These are phyloP conservation scores for Chironomus striatipennis DNA, from an alignment of 1,140 invertebrate species.

Conservation along the genomic window DNA sequence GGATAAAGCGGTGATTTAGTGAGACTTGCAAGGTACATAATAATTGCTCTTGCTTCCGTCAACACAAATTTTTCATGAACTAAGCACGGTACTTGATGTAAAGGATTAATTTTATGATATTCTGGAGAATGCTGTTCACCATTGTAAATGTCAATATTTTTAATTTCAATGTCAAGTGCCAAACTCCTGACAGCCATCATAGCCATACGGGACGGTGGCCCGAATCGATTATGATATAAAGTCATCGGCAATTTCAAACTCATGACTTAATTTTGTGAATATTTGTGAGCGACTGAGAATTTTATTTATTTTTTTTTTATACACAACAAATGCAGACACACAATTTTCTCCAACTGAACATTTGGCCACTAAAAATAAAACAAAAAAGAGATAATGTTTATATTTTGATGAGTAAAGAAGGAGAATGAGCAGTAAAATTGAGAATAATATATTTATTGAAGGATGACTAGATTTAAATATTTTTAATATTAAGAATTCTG, in stretches of 20 bases:
- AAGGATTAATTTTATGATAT: slow-evolving; percentile 31
- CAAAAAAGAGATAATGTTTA: too few species aligned
- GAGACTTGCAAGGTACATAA: slow-evolving; percentile 28
- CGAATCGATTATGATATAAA: neutral
- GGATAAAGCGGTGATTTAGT: neutral
- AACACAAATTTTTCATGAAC: slow-evolving; percentile 32
- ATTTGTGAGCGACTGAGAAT: neutral
- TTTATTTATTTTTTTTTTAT: too few species aligned
- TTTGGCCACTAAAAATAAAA: too few species aligned
- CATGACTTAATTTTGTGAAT: neutral
- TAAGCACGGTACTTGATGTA: slow-evolving; percentile 31
- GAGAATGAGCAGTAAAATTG: too few species aligned
- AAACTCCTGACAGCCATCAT: slow-evolving; percentile 28
- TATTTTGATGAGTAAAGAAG: too few species aligned
- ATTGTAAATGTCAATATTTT: slow-evolving; percentile 28
- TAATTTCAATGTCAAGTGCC: slow-evolving; percentile 28
- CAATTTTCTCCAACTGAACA: too few species aligned
- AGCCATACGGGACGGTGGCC: neutral
- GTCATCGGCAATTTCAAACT: neutral
- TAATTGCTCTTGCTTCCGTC: slow-evolving; percentile 32
- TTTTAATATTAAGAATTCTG: too few species aligned
- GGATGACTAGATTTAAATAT: too few species aligned
- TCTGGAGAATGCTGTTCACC: slow-evolving; percentile 30
- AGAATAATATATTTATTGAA: too few species aligned
- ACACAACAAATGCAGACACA: too few species aligned